These are phyloP conservation scores for Temnopleurus reevesii DNA, from an alignment of 53 echinoderm and acorn worm genomes.

Conservation along the genomic window DNA sequence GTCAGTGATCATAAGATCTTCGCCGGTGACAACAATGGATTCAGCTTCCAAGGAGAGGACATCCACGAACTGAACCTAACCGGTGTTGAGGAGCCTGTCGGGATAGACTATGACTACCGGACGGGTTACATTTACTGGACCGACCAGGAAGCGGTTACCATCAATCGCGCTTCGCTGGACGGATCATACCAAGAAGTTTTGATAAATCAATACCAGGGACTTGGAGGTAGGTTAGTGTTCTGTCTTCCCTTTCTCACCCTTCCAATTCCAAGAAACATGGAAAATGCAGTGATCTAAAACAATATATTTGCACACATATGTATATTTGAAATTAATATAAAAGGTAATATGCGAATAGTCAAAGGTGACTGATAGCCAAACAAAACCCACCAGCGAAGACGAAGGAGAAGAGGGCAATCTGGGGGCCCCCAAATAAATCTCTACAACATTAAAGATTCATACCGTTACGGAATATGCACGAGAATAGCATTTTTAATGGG, in stretches of 20 bases:
- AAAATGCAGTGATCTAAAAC: no score
- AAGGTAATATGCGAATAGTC: not conserved
- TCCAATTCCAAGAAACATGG: no score
- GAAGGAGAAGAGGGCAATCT: no score
- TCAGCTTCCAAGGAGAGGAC: no score
- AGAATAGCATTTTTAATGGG: no score
- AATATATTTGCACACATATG: not conserved
- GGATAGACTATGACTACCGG: constrained; percentile 35
- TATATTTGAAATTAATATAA: not conserved
- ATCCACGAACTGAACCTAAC: not conserved
- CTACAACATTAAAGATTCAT: no score
- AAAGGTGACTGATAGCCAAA: no score
- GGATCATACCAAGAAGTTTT: constrained; percentile 32
- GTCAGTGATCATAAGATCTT: no score
- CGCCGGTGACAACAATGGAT: no score
- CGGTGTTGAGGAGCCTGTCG: not conserved
- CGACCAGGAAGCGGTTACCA: not conserved
- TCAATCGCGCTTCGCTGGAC: not conserved
- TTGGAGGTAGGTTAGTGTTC: not conserved
- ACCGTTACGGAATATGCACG: no score
- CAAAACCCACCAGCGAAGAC: no score
- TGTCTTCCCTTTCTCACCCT: not conserved
- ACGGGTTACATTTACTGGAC: constrained; percentile 13
- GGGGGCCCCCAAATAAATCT: no score
- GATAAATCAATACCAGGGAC: not conserved